Conservation (phyloP, 2,113 vertebrate species). For the Leuciscus idus region DNA sequence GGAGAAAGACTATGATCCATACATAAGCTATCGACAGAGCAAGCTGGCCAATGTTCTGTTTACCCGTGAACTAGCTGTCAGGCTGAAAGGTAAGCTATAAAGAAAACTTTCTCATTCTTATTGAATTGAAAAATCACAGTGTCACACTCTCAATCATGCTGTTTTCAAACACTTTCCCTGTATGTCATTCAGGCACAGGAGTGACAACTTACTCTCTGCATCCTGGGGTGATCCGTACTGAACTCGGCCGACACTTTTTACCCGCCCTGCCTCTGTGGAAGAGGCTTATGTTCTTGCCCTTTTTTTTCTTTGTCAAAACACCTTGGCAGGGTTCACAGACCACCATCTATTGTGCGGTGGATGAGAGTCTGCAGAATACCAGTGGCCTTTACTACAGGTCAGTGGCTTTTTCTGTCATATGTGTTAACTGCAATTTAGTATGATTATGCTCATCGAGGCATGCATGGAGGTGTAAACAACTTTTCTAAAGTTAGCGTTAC, state of each 20-base stretch:
- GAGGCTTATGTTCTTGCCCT: slow-evolving; percentile 32
- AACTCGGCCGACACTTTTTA: slow-evolving; percentile 68
- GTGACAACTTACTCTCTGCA: slow-evolving; percentile 75
- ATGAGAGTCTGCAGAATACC: slow-evolving; percentile 64
- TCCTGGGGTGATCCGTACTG: slow-evolving; percentile 75
- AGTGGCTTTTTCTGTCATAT: slow-evolving; percentile 33
- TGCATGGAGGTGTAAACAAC: neutral
- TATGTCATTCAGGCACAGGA: slow-evolving; percentile 63
- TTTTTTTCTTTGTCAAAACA: slow-evolving; percentile 66
- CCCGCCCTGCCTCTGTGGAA: slow-evolving; percentile 57
- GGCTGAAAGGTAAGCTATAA: slow-evolving; percentile 67
- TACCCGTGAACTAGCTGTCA: slow-evolving; percentile 67
- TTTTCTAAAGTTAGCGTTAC: neutral
- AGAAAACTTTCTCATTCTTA: neutral
- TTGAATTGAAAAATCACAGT: neutral
- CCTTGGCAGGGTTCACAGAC: slow-evolving; percentile 73
- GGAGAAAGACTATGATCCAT: slow-evolving; percentile 65
- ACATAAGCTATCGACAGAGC: slow-evolving; percentile 72
- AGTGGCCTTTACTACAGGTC: slow-evolving; percentile 78
- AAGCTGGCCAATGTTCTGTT: slow-evolving; percentile 80
- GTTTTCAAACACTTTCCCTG: neutral
- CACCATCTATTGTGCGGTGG: slow-evolving; percentile 75
- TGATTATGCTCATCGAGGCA: neutral
- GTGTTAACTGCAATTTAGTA: neutral
- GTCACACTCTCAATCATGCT: neutral